Percentiles rank a stretch among this genome's conserved stretches.
phyloP scores from a whole-genome alignment of 2,797 vertebrate species.

The Rhadinocentrus ornatus region DNA sequence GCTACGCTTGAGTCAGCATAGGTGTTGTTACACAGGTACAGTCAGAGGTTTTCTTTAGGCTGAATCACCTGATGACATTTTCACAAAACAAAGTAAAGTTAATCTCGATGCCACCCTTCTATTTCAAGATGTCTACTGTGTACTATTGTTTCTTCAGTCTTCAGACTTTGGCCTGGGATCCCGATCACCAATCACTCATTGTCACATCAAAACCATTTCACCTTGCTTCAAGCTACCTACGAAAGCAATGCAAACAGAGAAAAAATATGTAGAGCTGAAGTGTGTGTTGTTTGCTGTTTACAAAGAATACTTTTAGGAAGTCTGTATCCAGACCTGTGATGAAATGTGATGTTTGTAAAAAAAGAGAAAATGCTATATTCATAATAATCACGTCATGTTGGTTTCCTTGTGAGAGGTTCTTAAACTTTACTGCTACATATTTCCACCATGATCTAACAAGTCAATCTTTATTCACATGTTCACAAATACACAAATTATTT shows the following conservation, averaged over 20 bases:
- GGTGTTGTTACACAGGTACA: not conserved
- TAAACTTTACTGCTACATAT: not conserved
- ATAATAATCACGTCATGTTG: not conserved
- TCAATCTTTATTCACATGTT: not conserved
- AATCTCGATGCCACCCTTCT: not conserved
- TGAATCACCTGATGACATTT: not conserved
- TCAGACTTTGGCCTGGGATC: conserved; percentile 3
- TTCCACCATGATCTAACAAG: too few species aligned
- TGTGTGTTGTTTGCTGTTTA: not conserved
- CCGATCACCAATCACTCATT: not conserved
- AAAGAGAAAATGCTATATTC: too few species aligned
- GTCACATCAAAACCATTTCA: not conserved
- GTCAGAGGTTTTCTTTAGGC: not conserved
- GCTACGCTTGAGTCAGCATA: not conserved
- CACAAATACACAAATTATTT: not conserved
- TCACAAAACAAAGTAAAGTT: not conserved
- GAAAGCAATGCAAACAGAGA: not conserved
- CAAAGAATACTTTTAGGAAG: not conserved
- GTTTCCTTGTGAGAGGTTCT: not conserved
- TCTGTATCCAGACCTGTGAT: not conserved
- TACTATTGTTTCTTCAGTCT: not conserved
- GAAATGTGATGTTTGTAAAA: not conserved
- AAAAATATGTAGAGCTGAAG: not conserved
- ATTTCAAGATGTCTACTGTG: not conserved
- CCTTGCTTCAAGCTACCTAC: too few species aligned